phyloP scores from a whole-genome alignment of 2,888 invertebrate species.

The Leptopterna dolabrata region DNA sequence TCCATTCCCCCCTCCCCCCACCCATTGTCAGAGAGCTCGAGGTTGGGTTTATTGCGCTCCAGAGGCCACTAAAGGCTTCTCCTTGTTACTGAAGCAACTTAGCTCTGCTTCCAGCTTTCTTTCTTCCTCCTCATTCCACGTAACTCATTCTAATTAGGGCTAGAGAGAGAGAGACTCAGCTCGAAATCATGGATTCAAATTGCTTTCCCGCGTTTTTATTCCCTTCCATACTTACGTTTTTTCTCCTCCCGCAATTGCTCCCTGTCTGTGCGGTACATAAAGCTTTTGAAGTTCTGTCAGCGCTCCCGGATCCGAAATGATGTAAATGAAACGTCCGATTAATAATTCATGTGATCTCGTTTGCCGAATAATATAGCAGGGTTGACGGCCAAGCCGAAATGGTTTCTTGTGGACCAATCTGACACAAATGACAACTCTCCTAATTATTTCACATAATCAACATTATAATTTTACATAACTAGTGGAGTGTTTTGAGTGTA shows the following conservation, averaged over 20 bases:
- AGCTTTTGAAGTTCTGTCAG: not conserved
- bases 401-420: too few relatives aligned
- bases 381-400: too few relatives aligned
- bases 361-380: not conserved
- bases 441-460: too few relatives aligned
- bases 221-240: not conserved
- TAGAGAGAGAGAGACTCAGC: not conserved
- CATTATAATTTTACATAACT: too few relatives aligned
- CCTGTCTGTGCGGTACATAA: not conserved
- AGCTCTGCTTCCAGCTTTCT: too few relatives aligned
- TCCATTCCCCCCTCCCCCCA: too few relatives aligned
- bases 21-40: not conserved
- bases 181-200: not conserved
- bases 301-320: not conserved
- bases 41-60: not conserved
- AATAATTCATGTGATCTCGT: not conserved
- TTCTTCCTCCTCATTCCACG: not conserved
- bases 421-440: too few relatives aligned
- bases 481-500: too few relatives aligned
- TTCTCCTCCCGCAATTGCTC: not conserved
- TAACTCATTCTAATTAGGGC: not conserved
- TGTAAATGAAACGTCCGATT: not conserved
- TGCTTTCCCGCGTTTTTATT: not conserved
- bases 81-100: not conserved
- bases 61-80: not conserved